Percentiles rank a stretch among this genome's conserved stretches.
Evolutionary conservation across 2,797 vertebrate genomes (phyloP).

Genomic region (Muscicapa comitata): DNA sequence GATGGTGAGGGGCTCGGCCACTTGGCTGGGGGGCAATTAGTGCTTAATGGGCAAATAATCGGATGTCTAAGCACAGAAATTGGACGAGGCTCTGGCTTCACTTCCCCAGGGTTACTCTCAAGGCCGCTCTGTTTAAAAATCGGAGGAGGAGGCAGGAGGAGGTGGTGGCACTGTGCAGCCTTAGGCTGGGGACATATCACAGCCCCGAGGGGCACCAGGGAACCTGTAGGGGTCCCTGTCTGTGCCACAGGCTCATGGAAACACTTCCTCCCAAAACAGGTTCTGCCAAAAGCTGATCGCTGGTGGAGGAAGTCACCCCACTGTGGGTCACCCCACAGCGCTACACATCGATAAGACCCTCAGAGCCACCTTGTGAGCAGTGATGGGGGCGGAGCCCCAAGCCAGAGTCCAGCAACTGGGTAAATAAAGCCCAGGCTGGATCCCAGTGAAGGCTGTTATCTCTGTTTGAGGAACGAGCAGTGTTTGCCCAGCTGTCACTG

Average conservation of each 20-base stretch:
- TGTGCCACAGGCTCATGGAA: not conserved
- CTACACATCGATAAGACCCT: fast-evolving
- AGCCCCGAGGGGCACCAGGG: fast-evolving
- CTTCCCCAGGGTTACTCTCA: not conserved
- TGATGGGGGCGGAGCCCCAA: fast-evolving
- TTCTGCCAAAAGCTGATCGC: not conserved
- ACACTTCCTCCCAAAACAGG: not conserved
- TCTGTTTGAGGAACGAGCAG: not conserved
- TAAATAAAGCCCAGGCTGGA: not conserved
- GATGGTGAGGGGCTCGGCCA: fast-evolving
- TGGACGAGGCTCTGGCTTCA: fast-evolving
- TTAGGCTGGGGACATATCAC: not conserved
- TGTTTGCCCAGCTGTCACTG: not conserved
- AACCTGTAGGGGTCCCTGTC: fast-evolving
- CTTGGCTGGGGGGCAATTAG: not conserved
- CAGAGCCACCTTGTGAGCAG: not conserved
- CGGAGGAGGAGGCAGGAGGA: not conserved
- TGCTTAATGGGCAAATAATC: not conserved
- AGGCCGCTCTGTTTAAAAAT: not conserved
- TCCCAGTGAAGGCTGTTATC: not conserved
- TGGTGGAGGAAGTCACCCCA: fast-evolving
- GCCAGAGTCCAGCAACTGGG: not conserved
- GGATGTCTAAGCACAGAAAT: not conserved
- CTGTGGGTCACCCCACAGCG: fast-evolving
- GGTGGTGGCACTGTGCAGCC: not conserved